These are phyloP conservation scores for Aricia artaxerxes DNA, from an alignment of 2,888 invertebrate genomes.

Conservation along the genomic window DNA sequence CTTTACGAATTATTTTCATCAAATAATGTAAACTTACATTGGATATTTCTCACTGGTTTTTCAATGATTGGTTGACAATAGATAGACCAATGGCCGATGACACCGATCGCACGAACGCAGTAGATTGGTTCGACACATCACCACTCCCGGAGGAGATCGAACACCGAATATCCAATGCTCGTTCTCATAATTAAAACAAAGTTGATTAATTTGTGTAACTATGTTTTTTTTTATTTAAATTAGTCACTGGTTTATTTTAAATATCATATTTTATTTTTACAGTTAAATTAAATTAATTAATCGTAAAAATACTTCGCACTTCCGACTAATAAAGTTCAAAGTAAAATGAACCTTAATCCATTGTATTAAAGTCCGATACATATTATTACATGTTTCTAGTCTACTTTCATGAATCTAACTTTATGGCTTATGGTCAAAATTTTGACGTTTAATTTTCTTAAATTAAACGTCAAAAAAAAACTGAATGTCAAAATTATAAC, in stretches of 20 bases:
- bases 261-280: not conserved
- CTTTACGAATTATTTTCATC: slow-evolving; percentile 57
- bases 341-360: not conserved
- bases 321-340: not conserved
- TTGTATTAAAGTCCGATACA: not conserved
- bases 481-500: too few species aligned
- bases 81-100: slow-evolving; percentile 92
- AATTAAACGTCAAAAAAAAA: too few species aligned
- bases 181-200: slow-evolving; percentile 66
- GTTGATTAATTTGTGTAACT: not conserved
- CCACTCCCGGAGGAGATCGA: slow-evolving; percentile 82
- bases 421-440: too few species aligned
- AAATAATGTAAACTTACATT: slow-evolving; percentile 77
- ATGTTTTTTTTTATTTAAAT: not conserved
- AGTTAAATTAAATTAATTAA: not conserved
- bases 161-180: slow-evolving; percentile 65
- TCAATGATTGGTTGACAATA: slow-evolving; percentile 94
- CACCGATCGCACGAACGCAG: slow-evolving; percentile 87
- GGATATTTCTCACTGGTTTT: slow-evolving; percentile 83
- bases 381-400: not conserved
- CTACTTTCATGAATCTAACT: not conserved
- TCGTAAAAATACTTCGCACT: not conserved
- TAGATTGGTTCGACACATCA: slow-evolving; percentile 83
- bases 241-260: not conserved
- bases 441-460: too few species aligned